Evolutionary conservation across 2,113 vertebrate species (phyloP).

Genomic region (Cisticola juncidis): DNA sequence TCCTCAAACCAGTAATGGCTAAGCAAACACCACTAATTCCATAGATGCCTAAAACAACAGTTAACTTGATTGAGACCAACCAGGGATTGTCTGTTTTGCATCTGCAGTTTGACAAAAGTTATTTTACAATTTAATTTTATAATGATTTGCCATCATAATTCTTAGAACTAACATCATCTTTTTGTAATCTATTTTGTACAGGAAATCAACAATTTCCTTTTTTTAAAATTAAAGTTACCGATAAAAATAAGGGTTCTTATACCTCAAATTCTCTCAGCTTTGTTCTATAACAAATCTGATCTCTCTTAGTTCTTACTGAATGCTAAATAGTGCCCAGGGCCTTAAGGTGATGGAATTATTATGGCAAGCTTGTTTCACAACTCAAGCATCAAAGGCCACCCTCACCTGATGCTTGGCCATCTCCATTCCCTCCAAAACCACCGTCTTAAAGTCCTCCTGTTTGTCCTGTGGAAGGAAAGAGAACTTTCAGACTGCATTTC

Average conservation of each 20-base stretch:
- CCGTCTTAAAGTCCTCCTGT: conserved; percentile 78
- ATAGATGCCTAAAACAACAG: not conserved
- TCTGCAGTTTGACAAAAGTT: not conserved
- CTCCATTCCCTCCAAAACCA: conserved; percentile 79
- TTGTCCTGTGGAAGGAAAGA: conserved; percentile 81
- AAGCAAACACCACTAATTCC: not conserved
- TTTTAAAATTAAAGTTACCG: not conserved
- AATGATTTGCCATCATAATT: not conserved
- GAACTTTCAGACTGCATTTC: conserved; percentile 75
- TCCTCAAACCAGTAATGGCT: not conserved
- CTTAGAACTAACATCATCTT: not conserved
- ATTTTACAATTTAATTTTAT: not conserved
- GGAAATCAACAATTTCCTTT: not conserved
- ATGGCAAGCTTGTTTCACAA: conserved; percentile 43
- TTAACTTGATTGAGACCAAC: not conserved
- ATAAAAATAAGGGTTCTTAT: not conserved
- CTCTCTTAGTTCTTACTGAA: conserved; percentile 23
- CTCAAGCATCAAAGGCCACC: conserved; percentile 76
- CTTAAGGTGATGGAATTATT: conserved; percentile 35
- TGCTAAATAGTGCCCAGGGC: conserved; percentile 22
- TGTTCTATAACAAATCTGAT: not conserved
- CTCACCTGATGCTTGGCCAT: conserved; percentile 80
- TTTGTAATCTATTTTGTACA: not conserved
- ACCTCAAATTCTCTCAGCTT: not conserved
- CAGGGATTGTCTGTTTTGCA: not conserved